phyloP scores from a whole-genome alignment of 2,888 invertebrate species.

The Morpho achilles region DNA sequence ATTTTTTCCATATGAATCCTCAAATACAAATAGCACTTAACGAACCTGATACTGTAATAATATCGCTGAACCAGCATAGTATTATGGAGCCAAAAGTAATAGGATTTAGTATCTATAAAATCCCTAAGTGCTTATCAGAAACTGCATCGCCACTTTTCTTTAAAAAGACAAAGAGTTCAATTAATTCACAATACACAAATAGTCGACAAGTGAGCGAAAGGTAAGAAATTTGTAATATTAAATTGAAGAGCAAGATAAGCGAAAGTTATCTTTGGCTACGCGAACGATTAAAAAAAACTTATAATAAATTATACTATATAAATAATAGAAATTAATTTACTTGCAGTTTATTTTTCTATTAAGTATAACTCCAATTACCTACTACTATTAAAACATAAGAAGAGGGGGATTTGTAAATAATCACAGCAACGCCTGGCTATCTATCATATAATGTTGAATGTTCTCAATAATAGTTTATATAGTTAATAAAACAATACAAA shows the following conservation, averaged over 20 bases:
- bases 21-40: constrained; percentile 89
- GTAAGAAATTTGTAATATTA: constrained; percentile 33
- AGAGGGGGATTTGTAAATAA: too few species aligned
- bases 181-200: constrained; percentile 95
- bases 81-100: constrained; percentile 96
- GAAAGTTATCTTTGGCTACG: background rate
- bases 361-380: too few species aligned
- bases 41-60: constrained; percentile 83
- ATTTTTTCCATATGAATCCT: constrained; percentile 96
- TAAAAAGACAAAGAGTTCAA: constrained; percentile 90
- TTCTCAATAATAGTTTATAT: too few species aligned
- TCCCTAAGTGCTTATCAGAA: constrained; percentile 84
- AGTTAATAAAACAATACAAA: too few species aligned
- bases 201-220: constrained; percentile 88
- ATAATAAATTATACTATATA: too few species aligned
- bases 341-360: too few species aligned
- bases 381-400: too few species aligned
- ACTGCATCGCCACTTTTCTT: constrained; percentile 89
- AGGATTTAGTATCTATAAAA: constrained; percentile 91
- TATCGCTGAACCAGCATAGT: constrained; percentile 93
- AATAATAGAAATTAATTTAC: too few species aligned
- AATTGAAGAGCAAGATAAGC: too few species aligned
- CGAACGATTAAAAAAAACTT: background rate
- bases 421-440: too few species aligned
- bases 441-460: too few species aligned